Evolutionary conservation across 2,113 vertebrate species (phyloP), one percentile per base, ranked within the genome.

Genomic region (Burhinus oedicnemus): DNA sequence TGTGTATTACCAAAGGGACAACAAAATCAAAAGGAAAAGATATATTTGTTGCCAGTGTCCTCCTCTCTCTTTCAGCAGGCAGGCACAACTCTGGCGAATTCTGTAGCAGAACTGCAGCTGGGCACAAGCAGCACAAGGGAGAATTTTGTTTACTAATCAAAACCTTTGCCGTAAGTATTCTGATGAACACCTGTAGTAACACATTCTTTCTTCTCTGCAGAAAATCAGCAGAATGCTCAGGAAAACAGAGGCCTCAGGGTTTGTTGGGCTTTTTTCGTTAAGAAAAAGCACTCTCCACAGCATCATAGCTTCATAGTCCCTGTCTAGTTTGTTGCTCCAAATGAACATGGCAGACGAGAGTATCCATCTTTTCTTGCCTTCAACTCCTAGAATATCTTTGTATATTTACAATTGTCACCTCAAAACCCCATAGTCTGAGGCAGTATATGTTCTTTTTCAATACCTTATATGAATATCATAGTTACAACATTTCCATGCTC

Each of bases 161-260:
- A 89, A 83, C 45, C 34, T 80, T 89, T 81, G 11, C 9, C 9
- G 0, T 34, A 65, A 77, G 5, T 83, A 77, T 77, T 92, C 55
- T 62, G 32, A 70, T n/a, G 42, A 92, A 60, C 34, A 78, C 42
- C 30, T 77, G 29, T n/a, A 61, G 18, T 75, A 72, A n/a, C 30
- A 52, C 2, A 60, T 4, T 36, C 14, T 40, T 44, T 57, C 78
- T 57, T 55, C 12, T 69, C 44, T 54, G 7, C 25, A 36, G 27
- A n/a, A 87, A 75, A 34, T 5, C 22, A 42, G 3, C 8, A 72
- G 14, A 82, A 54, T 51, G 0, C 15, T 71, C 5, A n/a, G 38
- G 44, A 92, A 72, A 68, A 2, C 1, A 30, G 12, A 76, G 3
- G 1, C 1, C 2, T 14, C 12, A 26, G 12, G 6, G 8, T 42